Evolutionary conservation across 2,888 invertebrate species (phyloP).

Genomic region (Leistus spinibarbis): DNA sequence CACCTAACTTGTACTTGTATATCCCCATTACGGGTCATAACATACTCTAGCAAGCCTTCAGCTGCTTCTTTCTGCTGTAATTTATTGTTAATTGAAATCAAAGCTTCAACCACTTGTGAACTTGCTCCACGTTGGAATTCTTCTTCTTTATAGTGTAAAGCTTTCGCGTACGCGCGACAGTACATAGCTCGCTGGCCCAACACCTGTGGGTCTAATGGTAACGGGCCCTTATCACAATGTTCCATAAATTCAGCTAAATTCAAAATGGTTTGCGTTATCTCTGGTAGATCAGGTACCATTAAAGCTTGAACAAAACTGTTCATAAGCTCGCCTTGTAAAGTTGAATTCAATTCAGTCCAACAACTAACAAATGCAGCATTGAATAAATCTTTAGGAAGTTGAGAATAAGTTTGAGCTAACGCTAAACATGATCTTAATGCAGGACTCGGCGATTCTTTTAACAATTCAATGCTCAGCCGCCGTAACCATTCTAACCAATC

Average conservation of each 20-base stretch:
- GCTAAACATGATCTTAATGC: conserved; percentile 90
- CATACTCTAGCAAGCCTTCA: conserved; percentile 88
- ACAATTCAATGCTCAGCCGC: conserved; percentile 86
- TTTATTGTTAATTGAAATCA: conserved; percentile 97
- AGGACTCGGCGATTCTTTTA: conserved; percentile 95
- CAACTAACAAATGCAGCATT: conserved; percentile 99
- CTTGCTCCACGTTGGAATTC: conserved; percentile 86
- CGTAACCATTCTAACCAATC: conserved; percentile 99
- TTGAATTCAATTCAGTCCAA: conserved; percentile 91
- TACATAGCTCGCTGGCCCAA: conserved; percentile 94
- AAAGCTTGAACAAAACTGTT: conserved; percentile 87
- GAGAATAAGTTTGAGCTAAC: conserved; percentile 92
- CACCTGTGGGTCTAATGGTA: conserved; percentile 86
- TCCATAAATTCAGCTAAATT: conserved; percentile 99
- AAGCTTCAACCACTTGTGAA: conserved; percentile 87
- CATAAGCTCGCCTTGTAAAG: conserved; percentile 83
- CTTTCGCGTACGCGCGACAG: conserved; percentile 82
- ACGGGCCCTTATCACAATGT: conserved; percentile 94
- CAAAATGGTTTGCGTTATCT: conserved; percentile 93
- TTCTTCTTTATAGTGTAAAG: conserved; percentile 88
- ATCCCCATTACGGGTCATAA: conserved; percentile 78
- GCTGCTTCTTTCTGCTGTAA: conserved; percentile 98
- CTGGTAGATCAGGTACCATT: conserved; percentile 90
- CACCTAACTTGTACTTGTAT: conserved; percentile 83
- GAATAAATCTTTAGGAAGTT: conserved; percentile 93